These are phyloP conservation scores for Cliona cf. orientalis DNA, from an alignment of 37 sponge, comb jelly and placozoan genomes.

Conservation along the genomic window DNA sequence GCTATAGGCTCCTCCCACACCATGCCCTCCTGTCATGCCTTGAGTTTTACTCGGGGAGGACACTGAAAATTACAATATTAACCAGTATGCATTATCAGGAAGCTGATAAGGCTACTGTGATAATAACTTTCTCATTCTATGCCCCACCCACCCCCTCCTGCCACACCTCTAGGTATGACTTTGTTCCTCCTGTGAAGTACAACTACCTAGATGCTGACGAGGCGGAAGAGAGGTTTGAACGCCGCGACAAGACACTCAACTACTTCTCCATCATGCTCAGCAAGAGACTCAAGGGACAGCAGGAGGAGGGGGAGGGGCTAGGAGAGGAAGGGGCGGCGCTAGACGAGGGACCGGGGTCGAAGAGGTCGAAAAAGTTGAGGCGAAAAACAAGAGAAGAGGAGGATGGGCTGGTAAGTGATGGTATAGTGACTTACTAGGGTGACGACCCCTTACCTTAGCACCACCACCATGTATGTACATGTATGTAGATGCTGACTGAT, in stretches of 20 bases:
- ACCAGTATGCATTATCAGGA: too few relatives aligned
- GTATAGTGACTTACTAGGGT: neutral
- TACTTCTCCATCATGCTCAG: conserved; percentile 88
- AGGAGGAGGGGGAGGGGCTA: conserved; percentile 39
- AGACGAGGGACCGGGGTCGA: neutral
- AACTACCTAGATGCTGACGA: conserved; percentile 87
- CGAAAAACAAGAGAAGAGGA: conserved; percentile 7
- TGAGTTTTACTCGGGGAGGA: too few relatives aligned
- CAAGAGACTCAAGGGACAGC: conserved; percentile 67
- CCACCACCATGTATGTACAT: neutral
- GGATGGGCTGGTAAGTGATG: conserved; percentile 3
- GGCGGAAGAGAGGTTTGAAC: conserved; percentile 85
- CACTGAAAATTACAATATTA: too few relatives aligned
- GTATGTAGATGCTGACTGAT: conserved; percentile 34
- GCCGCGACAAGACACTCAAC: conserved; percentile 86
- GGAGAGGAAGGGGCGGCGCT: conserved; percentile 14
- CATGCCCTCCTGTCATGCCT: too few relatives aligned
- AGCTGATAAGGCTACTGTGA: too few relatives aligned
- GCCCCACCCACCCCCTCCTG: neutral
- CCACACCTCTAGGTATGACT: conserved; percentile 59
- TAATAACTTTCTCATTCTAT: too few relatives aligned
- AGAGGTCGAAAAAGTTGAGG: conserved; percentile 13
- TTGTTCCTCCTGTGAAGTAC: conserved; percentile 84
- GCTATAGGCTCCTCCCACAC: too few relatives aligned
- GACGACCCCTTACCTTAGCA: neutral